These are phyloP conservation scores for Bombus confusus DNA, from an alignment of 1,140 invertebrate genomes.

Conservation along the genomic window DNA sequence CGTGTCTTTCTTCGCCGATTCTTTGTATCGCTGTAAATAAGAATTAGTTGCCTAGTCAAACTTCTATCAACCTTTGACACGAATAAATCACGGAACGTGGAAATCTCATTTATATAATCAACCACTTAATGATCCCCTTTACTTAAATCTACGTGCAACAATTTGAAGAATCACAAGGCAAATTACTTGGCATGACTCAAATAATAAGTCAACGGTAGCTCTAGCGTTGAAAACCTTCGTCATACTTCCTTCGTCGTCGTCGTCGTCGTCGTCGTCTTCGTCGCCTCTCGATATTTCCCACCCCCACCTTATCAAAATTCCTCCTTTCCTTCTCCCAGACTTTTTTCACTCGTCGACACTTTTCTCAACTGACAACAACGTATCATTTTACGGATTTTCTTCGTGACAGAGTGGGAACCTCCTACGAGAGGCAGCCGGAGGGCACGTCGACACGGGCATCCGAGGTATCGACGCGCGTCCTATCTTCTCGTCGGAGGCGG, in stretches of 20 bases:
- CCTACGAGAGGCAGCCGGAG: constrained; percentile 15
- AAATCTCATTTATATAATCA: no score
- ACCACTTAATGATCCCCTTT: no score
- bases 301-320: not conserved
- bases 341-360: not conserved
- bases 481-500: constrained; percentile 53
- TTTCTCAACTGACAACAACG: not conserved
- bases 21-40: not conserved
- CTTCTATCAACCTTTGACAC: not conserved
- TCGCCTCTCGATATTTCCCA: not conserved
- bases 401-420: constrained; percentile 17
- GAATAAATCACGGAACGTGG: not conserved
- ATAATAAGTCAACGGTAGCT: not conserved
- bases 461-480: constrained; percentile 50
- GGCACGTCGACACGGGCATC: constrained; percentile 33
- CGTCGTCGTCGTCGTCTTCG: not conserved
- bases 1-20: not conserved
- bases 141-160: not conserved
- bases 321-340: not conserved
- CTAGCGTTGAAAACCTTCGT: not conserved
- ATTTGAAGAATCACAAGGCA: not conserved
- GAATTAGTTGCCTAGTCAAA: not conserved
- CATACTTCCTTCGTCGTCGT: not conserved
- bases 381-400: constrained; percentile 29
- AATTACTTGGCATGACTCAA: not conserved